These are phyloP conservation scores for Epiperipatus broadwayi DNA, from an alignment of 2,888 invertebrate species.

Conservation along the genomic window DNA sequence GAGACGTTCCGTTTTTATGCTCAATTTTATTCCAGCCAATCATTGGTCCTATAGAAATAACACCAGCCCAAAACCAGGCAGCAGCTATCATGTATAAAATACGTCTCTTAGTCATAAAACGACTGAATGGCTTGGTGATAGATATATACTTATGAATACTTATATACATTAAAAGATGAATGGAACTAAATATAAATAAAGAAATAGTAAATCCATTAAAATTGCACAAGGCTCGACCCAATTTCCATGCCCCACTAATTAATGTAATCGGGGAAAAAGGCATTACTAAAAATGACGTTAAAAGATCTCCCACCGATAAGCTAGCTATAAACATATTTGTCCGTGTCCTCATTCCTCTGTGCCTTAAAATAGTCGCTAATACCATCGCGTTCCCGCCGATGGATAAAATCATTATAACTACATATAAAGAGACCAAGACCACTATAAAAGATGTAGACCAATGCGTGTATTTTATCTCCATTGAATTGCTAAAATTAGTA, in stretches of 20 bases:
- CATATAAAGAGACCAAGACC: too few species aligned
- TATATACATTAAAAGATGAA: conserved; percentile 33
- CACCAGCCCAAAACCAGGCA: conserved; percentile 29
- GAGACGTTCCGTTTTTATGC: conserved; percentile 25
- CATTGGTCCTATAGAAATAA: conserved; percentile 27
- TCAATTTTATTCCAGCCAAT: conserved; percentile 24
- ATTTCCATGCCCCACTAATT: conserved; percentile 27
- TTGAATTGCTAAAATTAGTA: too few species aligned
- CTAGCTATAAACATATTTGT: conserved; percentile 32
- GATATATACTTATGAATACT: conserved; percentile 30
- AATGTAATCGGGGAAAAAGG: conserved; percentile 30
- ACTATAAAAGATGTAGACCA: too few species aligned
- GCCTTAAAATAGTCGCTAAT: conserved; percentile 27
- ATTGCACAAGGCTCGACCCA: conserved; percentile 25
- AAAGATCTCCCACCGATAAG: conserved; percentile 30
- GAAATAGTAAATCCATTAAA: conserved; percentile 30
- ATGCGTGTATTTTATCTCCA: too few species aligned
- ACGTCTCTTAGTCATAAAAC: conserved; percentile 25
- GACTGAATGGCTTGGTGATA: conserved; percentile 29
- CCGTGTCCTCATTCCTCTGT: conserved; percentile 31
- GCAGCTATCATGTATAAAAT: conserved; percentile 28
- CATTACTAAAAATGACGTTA: conserved; percentile 28
- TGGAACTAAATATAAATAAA: conserved; percentile 29
- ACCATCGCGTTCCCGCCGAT: conserved; percentile 31
- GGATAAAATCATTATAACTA: conserved; percentile 26